Conservation (phyloP, 2,888 invertebrate genomes). For the Hirtodrosophila cameraria region DNA sequence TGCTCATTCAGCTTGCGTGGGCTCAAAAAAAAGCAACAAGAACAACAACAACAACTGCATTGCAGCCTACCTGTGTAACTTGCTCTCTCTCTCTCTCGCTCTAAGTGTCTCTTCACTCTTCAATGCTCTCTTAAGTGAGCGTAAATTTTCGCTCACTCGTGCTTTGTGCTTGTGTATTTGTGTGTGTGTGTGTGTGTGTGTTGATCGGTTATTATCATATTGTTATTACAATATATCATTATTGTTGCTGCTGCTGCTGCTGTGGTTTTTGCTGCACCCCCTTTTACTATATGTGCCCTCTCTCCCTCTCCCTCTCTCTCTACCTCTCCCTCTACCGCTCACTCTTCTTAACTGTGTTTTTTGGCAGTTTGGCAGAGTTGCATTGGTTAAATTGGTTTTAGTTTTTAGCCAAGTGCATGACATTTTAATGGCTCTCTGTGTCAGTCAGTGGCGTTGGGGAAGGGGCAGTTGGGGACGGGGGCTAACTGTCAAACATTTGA, state of each 20-base stretch:
- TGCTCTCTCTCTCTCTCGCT: neutral
- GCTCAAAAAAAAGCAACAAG: conserved; percentile 12
- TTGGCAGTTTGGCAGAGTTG: conserved; percentile 41
- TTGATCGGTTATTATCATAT: conserved; percentile 43
- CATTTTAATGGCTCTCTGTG: conserved; percentile 64
- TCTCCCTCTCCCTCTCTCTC: conserved; percentile 1
- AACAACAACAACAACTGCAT: conserved; percentile 7
- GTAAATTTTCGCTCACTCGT: no score
- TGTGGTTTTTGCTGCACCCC: conserved; percentile 32
- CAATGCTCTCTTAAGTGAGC: no score
- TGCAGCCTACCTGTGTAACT: conserved; percentile 17
- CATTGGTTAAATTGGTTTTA: conserved; percentile 65
- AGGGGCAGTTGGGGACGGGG: neutral
- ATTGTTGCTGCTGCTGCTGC: conserved; percentile 10
- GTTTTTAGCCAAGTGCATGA: conserved; percentile 72
- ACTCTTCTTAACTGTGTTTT: conserved; percentile 23
- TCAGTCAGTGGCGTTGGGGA: conserved; percentile 7
- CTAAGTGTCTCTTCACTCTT: neutral
- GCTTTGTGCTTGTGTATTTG: neutral
- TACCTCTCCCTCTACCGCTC: neutral
- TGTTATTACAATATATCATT: conserved; percentile 36
- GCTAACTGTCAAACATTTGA: conserved; percentile 45
- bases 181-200: conserved; percentile 16
- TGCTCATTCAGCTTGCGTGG: conserved; percentile 54
- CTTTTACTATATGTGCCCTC: conserved; percentile 4